phyloP scores from a whole-genome alignment of 2,113 vertebrate species.

The Gallinago jamesoni region DNA sequence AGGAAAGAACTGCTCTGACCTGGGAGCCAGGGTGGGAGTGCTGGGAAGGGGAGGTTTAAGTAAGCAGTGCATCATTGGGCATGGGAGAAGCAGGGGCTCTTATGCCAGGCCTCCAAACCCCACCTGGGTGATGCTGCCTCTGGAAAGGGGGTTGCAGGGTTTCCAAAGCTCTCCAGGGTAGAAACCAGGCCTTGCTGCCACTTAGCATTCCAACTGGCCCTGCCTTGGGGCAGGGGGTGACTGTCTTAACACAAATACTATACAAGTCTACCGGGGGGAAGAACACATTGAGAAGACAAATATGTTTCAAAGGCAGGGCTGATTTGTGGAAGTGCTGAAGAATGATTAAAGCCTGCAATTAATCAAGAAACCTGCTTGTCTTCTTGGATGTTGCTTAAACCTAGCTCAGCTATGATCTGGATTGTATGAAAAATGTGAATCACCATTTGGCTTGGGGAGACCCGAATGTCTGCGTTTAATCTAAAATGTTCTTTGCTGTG shows the following conservation, averaged over 20 bases:
- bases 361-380: not conserved
- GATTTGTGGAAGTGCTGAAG: not conserved
- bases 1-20: not conserved
- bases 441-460: not conserved
- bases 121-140: not conserved
- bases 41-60: not conserved
- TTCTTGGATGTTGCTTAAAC: not conserved
- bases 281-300: not conserved
- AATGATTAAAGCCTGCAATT: not conserved
- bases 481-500: not conserved
- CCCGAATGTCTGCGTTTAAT: not conserved
- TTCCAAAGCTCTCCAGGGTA: not conserved
- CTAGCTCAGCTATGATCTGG: not conserved
- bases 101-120: rapidly evolving
- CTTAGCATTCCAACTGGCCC: not conserved
- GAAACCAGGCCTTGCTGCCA: not conserved
- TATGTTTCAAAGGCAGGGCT: not conserved
- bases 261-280: not conserved
- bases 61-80: not conserved
- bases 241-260: not conserved
- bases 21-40: not conserved
- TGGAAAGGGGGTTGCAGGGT: not conserved
- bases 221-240: not conserved
- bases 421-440: not conserved
- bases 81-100: not conserved